A percentile compares a stretch with the other conserved stretches of the same genome.
phyloP scores from a whole-genome alignment of 1,140 invertebrate species.

The Nasonia giraulti region DNA sequence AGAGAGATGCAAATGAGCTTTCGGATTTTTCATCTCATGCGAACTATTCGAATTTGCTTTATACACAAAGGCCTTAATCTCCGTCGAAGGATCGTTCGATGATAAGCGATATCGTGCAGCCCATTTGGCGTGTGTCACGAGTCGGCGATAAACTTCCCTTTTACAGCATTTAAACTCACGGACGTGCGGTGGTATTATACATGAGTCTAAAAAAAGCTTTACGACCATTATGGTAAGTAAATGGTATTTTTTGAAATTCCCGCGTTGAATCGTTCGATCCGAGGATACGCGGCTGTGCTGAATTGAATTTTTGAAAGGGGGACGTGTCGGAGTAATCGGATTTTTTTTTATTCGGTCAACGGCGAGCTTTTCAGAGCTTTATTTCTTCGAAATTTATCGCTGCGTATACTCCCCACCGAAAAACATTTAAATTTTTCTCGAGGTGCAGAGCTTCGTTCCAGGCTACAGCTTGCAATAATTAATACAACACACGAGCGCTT shows the following conservation, averaged over 20 bases:
- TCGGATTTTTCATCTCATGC: too few relatives aligned
- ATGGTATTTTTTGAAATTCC: constrained; percentile 9
- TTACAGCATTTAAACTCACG: constrained; percentile 1
- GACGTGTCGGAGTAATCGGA: too few relatives aligned
- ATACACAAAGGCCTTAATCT: not conserved
- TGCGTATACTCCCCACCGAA: not conserved
- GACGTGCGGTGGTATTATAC: not conserved
- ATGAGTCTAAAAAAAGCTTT: not conserved
- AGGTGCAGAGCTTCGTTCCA: too few relatives aligned
- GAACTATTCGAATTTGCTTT: too few relatives aligned
- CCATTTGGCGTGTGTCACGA: not conserved
- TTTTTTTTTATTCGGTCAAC: too few relatives aligned
- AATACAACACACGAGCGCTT: not conserved
- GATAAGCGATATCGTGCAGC: not conserved
- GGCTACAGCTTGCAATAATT: constrained; percentile 14
- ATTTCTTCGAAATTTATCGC: not conserved
- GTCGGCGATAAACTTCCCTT: constrained; percentile 23
- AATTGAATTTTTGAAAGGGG: too few relatives aligned
- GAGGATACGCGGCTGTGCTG: not conserved
- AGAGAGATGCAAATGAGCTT: too few relatives aligned
- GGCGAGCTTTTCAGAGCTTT: too few relatives aligned
- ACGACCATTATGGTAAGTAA: constrained; percentile 4
- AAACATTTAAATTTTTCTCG: not conserved
- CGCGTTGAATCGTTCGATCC: not conserved
- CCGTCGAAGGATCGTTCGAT: not conserved